A percentile compares a stretch with the other conserved stretches of the same genome.
phyloP scores from a whole-genome alignment of 2,797 vertebrate genomes.

The Tapera naevia region DNA sequence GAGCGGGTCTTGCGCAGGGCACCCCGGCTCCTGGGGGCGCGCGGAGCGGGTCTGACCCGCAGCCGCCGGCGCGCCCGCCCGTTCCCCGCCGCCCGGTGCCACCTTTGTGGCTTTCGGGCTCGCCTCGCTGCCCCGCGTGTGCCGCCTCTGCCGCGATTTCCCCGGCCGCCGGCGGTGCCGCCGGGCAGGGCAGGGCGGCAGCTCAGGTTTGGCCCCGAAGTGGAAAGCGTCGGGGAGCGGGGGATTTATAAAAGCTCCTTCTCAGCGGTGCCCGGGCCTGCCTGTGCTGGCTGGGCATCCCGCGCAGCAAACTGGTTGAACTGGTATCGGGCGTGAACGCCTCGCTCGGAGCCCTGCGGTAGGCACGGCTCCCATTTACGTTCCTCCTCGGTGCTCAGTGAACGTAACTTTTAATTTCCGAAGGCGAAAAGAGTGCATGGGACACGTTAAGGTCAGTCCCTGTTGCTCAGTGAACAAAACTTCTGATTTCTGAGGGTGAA shows the following conservation, averaged over 20 bases:
- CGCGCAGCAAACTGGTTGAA: slow-evolving; percentile 39
- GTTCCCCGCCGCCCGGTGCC: neutral
- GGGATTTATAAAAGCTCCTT: neutral
- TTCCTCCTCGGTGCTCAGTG: neutral
- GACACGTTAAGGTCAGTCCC: neutral
- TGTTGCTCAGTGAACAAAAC: accelerated
- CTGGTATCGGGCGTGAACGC: slow-evolving; percentile 8
- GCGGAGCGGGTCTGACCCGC: neutral
- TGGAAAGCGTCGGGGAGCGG: neutral
- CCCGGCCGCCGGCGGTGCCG: neutral
- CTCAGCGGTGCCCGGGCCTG: slow-evolving; percentile 34
- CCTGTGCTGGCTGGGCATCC: neutral
- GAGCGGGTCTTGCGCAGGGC: no score
- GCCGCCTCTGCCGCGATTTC: slow-evolving; percentile 5
- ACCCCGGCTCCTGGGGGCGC: no score
- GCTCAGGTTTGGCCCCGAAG: neutral
- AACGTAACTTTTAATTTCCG: neutral
- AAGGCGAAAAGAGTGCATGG: neutral
- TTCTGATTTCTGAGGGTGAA: neutral
- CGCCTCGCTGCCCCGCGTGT: neutral
- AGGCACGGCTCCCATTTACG: neutral
- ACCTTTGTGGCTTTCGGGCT: neutral
- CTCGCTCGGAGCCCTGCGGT: neutral
- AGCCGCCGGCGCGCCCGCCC: neutral
- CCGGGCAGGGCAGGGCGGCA: neutral